Evolutionary conservation across 1,140 invertebrate genomes (phyloP).

Genomic region (Drosophila yakuba): DNA sequence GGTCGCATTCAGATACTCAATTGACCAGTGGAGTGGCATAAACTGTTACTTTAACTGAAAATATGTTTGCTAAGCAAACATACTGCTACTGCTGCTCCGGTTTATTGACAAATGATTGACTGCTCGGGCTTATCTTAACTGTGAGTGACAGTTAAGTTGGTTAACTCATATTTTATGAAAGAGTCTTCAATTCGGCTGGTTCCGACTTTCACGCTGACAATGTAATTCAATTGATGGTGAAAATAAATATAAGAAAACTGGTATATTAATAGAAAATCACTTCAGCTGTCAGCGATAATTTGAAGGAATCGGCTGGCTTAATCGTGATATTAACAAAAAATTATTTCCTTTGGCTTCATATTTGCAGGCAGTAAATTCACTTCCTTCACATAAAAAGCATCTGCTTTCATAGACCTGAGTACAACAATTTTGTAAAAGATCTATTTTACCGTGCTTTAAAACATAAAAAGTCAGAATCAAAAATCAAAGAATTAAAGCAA

Average conservation of each 20-base stretch:
- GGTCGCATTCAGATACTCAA: slow-evolving; percentile 33
- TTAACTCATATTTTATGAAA: slow-evolving; percentile 11
- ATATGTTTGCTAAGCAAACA: slow-evolving; percentile 35
- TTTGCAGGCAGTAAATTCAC: neutral
- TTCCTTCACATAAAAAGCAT: too few relatives aligned
- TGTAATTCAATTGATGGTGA: slow-evolving; percentile 17
- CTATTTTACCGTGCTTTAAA: too few relatives aligned
- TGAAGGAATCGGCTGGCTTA: slow-evolving; percentile 30
- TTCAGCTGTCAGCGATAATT: slow-evolving; percentile 35
- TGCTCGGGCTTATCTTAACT: slow-evolving; percentile 30
- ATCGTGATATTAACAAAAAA: slow-evolving; percentile 11
- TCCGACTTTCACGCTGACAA: slow-evolving; percentile 12
- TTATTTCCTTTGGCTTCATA: slow-evolving; percentile 9
- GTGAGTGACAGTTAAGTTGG: slow-evolving; percentile 13
- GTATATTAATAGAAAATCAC: slow-evolving; percentile 35
- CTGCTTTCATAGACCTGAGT: neutral
- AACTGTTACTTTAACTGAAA: slow-evolving; percentile 39
- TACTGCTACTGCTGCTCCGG: slow-evolving; percentile 3
- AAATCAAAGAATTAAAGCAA: too few relatives aligned
- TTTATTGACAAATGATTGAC: slow-evolving; percentile 39
- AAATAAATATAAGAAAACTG: slow-evolving; percentile 28
- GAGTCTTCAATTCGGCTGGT: neutral
- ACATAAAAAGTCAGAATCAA: too few relatives aligned
- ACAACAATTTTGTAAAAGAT: too few relatives aligned
- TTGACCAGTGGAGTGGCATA: slow-evolving; percentile 44